These are phyloP conservation scores for Equus przewalskii DNA, from an alignment of 2,113 vertebrate species.

Conservation along the genomic window DNA sequence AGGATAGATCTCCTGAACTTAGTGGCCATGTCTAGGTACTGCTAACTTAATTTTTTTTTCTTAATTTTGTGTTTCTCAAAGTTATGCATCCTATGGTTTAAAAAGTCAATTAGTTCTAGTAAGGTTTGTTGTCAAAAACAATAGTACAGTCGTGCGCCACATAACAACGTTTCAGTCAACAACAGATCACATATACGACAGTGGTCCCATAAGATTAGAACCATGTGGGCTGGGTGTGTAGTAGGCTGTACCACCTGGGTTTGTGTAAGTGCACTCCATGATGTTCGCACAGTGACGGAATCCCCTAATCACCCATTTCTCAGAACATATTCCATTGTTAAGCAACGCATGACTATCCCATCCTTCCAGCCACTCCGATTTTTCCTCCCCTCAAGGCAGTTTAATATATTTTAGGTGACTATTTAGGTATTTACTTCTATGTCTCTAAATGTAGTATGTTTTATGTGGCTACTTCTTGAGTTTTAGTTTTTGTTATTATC, in stretches of 20 bases:
- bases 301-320: too few relatives aligned
- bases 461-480: background rate
- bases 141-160: background rate
- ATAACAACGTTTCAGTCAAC: too few relatives aligned
- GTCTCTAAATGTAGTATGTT: background rate
- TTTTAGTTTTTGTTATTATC: conserved; percentile 29
- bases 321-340: too few relatives aligned
- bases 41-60: background rate
- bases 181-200: too few relatives aligned
- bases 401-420: background rate
- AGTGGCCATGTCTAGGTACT: background rate
- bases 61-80: background rate
- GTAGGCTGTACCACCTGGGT: too few relatives aligned
- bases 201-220: too few relatives aligned
- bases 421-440: background rate
- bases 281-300: too few relatives aligned
- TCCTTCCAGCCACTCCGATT: background rate
- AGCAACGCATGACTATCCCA: background rate
- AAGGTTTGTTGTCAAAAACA: background rate
- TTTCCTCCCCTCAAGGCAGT: background rate
- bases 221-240: too few relatives aligned
- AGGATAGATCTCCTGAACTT: background rate
- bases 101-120: background rate
- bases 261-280: too few relatives aligned
- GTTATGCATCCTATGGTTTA: background rate